A percentile compares a stretch with the other conserved stretches of the same genome.
Evolutionary conservation across 2,113 vertebrate genomes (phyloP).

Genomic region (Dascyllus trimaculatus): DNA sequence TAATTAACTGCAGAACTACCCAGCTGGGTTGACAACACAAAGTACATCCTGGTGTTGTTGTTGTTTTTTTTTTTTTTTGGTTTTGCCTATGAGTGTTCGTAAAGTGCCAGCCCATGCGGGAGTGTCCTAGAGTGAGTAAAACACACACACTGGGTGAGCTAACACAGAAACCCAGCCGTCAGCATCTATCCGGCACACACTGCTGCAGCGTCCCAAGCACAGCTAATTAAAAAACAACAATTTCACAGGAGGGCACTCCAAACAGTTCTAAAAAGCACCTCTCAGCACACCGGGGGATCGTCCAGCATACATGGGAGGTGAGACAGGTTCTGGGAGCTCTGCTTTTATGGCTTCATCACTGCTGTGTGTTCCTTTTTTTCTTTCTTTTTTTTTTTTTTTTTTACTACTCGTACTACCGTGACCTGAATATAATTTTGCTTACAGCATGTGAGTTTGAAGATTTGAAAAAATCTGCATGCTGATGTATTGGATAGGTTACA

Average conservation of each 20-base stretch:
- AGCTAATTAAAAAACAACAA: conserved; percentile 90
- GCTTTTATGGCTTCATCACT: conserved; percentile 74
- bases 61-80: conserved; percentile 19
- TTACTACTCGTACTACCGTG: conserved; percentile 54
- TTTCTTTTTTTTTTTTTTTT: conserved; percentile 11
- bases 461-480: conserved; percentile 14
- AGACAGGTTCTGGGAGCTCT: conserved; percentile 67
- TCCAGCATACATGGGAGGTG: conserved; percentile 70
- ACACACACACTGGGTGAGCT: conserved; percentile 64
- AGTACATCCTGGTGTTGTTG: conserved; percentile 28
- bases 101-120: conserved; percentile 63
- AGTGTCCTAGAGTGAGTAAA: conserved; percentile 68
- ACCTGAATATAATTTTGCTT: conserved; percentile 67
- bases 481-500: conserved; percentile 16
- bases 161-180: conserved; percentile 81
- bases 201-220: conserved; percentile 75
- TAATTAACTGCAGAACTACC: conserved; percentile 61
- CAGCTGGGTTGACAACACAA: conserved; percentile 50
- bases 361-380: conserved; percentile 24
- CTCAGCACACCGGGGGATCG: conserved; percentile 86
- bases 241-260: conserved; percentile 84
- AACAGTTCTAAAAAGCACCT: conserved; percentile 81
- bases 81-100: conserved; percentile 39
- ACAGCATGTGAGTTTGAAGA: conserved; percentile 22
- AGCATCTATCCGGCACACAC: conserved; percentile 78